These are phyloP conservation scores for Calephelis perditalis DNA, from an alignment of 2,888 invertebrate genomes.

Conservation along the genomic window DNA sequence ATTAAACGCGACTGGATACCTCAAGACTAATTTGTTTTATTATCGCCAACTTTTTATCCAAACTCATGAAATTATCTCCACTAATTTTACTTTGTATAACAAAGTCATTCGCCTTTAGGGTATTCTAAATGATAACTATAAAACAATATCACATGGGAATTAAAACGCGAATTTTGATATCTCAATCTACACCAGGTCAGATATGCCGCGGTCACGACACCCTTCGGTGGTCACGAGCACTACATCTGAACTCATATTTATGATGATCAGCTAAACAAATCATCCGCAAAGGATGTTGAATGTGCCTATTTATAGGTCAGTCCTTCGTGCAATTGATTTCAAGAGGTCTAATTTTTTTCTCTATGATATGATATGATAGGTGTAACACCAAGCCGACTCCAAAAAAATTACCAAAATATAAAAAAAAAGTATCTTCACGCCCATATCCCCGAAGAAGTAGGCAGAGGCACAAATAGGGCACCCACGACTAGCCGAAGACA, in stretches of 20 bases:
- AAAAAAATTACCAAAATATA: too few species aligned
- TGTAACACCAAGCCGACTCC: too few species aligned
- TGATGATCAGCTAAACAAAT: conserved; percentile 53
- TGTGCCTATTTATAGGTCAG: conserved; percentile 32
- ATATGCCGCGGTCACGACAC: conserved; percentile 74
- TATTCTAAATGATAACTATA: conserved; percentile 52
- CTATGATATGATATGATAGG: too few species aligned
- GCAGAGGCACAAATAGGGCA: too few species aligned
- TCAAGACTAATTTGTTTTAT: not conserved
- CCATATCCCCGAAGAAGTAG: too few species aligned
- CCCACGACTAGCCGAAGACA: too few species aligned
- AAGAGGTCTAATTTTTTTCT: too few species aligned
- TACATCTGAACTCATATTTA: conserved; percentile 42
- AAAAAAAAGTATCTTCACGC: too few species aligned
- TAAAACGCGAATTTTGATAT: conserved; percentile 73
- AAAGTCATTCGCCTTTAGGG: conserved; percentile 38
- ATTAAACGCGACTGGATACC: too few species aligned
- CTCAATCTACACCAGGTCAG: conserved; percentile 71
- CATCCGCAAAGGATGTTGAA: conserved; percentile 54
- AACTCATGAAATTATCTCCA: not conserved
- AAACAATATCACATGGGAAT: conserved; percentile 61
- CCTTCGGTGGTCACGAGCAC: conserved; percentile 73
- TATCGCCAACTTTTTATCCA: not conserved
- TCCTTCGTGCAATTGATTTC: not conserved
- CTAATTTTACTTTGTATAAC: conserved; percentile 6